These are phyloP conservation scores for Ostrea denselamellosa DNA, from an alignment of 1,140 invertebrate species.

Conservation along the genomic window DNA sequence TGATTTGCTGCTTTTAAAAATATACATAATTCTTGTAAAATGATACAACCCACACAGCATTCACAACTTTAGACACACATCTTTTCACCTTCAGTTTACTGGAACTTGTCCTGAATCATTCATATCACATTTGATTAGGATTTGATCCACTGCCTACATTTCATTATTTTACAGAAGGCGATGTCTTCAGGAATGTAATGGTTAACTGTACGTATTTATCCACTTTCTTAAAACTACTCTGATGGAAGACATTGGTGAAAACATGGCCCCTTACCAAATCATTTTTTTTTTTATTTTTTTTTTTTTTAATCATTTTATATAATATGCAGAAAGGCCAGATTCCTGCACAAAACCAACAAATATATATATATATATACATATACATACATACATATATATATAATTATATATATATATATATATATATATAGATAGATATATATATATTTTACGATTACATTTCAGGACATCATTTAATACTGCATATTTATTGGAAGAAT, in stretches of 20 bases:
- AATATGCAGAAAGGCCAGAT: neutral
- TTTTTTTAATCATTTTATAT: neutral
- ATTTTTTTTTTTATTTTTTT: neutral
- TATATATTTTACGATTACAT: neutral
- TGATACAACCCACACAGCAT: slow-evolving; percentile 1
- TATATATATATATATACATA: neutral
- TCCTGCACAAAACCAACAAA: neutral
- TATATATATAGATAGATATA: neutral
- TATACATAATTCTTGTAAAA: slow-evolving; percentile 16
- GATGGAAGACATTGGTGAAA: slow-evolving; percentile 28
- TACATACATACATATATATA: no score
- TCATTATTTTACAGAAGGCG: neutral
- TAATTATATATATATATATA: neutral
- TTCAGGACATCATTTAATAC: neutral
- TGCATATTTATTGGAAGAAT: neutral
- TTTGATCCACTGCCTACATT: neutral
- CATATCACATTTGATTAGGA: slow-evolving; percentile 33
- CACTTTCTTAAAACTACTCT: neutral
- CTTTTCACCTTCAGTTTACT: neutral
- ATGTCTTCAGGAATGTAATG: neutral
- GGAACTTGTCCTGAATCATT: neutral
- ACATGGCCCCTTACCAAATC: slow-evolving; percentile 1
- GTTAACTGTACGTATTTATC: slow-evolving; percentile 1
- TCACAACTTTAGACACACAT: neutral
- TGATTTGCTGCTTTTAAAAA: slow-evolving; percentile 6